Percentiles rank a stretch among this genome's conserved stretches.
Evolutionary conservation across 2,113 vertebrate species (phyloP).

Genomic region (Dryoscopus gambensis): DNA sequence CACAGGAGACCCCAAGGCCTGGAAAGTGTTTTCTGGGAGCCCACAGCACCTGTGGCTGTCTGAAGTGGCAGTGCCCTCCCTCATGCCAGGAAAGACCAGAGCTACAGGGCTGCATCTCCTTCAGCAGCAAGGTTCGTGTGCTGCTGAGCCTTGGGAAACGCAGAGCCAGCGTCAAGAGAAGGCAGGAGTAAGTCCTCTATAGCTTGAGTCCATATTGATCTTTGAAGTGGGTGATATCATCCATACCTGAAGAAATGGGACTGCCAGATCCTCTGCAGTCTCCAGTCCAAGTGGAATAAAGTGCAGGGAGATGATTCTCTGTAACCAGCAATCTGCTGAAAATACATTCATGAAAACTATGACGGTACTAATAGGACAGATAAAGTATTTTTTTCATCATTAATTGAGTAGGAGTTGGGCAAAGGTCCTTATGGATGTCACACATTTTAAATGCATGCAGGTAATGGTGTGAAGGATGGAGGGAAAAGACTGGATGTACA

Average conservation of each 20-base stretch:
- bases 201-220: neutral
- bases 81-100: neutral
- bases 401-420: neutral
- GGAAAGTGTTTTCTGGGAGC: neutral
- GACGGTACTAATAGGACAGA: neutral
- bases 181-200: neutral
- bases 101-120: neutral
- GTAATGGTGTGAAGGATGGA: neutral
- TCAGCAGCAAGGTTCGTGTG: neutral
- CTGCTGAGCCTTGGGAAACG: neutral
- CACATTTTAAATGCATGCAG: neutral
- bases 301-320: neutral
- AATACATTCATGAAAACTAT: neutral
- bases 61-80: neutral
- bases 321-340: neutral
- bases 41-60: neutral
- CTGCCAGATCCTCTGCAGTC: neutral
- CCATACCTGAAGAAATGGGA: neutral
- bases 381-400: neutral
- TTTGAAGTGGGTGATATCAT: neutral
- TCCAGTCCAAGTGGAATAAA: neutral
- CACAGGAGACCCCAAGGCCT: neutral
- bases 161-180: rapidly evolving
- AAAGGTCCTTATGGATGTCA: neutral
- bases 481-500: neutral